Evolutionary conservation across 2,113 vertebrate species (phyloP), one percentile per base, ranked within the genome.

Genomic region (Benitochromis conjunctus): DNA sequence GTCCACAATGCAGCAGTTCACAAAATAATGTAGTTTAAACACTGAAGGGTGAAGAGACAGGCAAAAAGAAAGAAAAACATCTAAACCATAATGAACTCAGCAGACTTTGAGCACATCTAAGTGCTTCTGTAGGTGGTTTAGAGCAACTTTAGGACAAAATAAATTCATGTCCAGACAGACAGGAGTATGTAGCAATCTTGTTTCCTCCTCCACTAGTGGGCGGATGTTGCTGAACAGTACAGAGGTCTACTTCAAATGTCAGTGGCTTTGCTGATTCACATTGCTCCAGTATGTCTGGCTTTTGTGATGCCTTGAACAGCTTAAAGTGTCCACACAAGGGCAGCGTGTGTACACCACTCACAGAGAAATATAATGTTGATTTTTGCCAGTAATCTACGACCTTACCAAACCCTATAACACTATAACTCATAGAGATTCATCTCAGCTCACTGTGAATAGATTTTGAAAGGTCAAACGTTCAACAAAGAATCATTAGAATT

Each of bases 161-260:
- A 87, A 81, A 88, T 74, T 58, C 26, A 80, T 56, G 18, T 79
- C 76, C 21, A 87, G 31, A 81, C 48, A 21, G 69, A 83, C 38
- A 38, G 66, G 41, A 84, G 24, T 13, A 62, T 66, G 9, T 53
- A 78, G 79, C 1, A 7, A 60, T 56, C 76, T 57, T 18, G 24
- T 64, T 29, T 80, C 14, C n/a, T 66, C n/a, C 60, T 82, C 6
- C 24, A 21, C 54, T 43, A 14, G 51, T 83, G 69, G 31, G 43
- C 13, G 57, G 24, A 76, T 76, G 74, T 38, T 57, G 64, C 55
- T 64, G 82, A 48, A 76, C 26, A 56, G 83, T 56, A 84, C 31
- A 56, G 79, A 83, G 38, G 29, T 91, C 62, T 87, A 46, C 83
- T 82, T 86, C 53, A 84, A 82, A 87, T 51, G 62, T 87, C 74